A percentile compares a stretch with the other conserved stretches of the same genome.
phyloP scores from a whole-genome alignment of 1,140 invertebrate species.

The Drepana arcuata region DNA sequence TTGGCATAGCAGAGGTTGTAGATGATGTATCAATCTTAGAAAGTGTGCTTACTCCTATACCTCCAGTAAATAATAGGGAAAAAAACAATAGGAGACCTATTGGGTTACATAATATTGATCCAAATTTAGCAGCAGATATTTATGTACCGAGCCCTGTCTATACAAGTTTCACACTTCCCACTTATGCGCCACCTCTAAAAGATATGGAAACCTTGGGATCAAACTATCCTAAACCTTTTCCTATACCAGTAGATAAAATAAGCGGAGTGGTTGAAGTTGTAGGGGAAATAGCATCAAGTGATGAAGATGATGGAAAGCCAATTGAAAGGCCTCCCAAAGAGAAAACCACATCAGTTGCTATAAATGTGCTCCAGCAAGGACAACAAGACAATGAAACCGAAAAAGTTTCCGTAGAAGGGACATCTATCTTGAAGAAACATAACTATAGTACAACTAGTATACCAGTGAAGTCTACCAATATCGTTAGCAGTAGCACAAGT shows the following conservation, averaged over 20 bases:
- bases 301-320: conserved; percentile 57
- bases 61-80: conserved; percentile 40
- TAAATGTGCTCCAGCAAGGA: conserved; percentile 55
- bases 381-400: conserved; percentile 45
- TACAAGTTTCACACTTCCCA: conserved; percentile 77
- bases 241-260: conserved; percentile 80
- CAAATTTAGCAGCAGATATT: conserved; percentile 47
- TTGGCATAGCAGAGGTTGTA: conserved; percentile 63
- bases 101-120: conserved; percentile 45
- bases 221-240: conserved; percentile 73
- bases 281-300: conserved; percentile 20
- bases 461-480: conserved; percentile 6
- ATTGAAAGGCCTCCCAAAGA: conserved; percentile 63
- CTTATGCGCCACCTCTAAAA: conserved; percentile 67
- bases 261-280: conserved; percentile 52
- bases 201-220: conserved; percentile 71
- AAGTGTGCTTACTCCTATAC: conserved; percentile 47
- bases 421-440: conserved; percentile 54
- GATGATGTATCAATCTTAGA: conserved; percentile 64
- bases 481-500: conserved; percentile 5
- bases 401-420: conserved; percentile 54
- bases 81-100: conserved; percentile 31
- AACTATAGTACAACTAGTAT: conserved; percentile 21
- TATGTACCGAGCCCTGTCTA: conserved; percentile 73
- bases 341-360: conserved; percentile 54